Evolutionary conservation across 2,797 vertebrate species (phyloP).

Genomic region (Rhinophrynus dorsalis): DNA sequence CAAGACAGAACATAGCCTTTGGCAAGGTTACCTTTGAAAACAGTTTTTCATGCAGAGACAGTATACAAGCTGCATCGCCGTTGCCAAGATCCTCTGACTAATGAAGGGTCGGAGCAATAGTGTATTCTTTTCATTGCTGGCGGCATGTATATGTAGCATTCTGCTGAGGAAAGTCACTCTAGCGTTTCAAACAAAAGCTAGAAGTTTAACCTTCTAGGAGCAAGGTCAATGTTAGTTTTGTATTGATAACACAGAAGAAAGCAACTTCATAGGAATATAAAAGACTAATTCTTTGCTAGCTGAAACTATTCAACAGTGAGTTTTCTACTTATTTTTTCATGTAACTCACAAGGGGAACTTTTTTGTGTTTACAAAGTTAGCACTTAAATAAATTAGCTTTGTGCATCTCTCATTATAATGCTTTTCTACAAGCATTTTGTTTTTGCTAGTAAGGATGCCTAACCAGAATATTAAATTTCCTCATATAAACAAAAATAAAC

Average conservation of each 20-base stretch:
- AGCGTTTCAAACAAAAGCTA: constrained; percentile 65
- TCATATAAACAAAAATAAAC: neutral
- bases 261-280: constrained; percentile 56
- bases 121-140: constrained; percentile 67
- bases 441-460: neutral
- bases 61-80: constrained; percentile 59
- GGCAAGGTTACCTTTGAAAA: constrained; percentile 81
- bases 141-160: constrained; percentile 61
- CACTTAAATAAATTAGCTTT: constrained; percentile 38
- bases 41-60: constrained; percentile 70
- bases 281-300: constrained; percentile 58
- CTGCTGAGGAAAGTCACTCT: constrained; percentile 67
- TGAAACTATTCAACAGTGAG: constrained; percentile 53
- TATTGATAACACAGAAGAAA: constrained; percentile 66
- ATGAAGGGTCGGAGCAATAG: constrained; percentile 64
- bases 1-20: constrained; percentile 72
- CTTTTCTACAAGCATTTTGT: constrained; percentile 16
- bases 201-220: constrained; percentile 71
- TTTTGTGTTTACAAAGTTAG: constrained; percentile 48
- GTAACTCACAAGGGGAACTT: constrained; percentile 59
- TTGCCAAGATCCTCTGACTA: constrained; percentile 72
- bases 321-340: constrained; percentile 55
- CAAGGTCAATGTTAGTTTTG: constrained; percentile 70
- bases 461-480: neutral
- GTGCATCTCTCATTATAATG: neutral